Evolutionary conservation across 2,113 vertebrate genomes (phyloP), one percentile per base, ranked within the genome.

Genomic region (Sylvilagus bachmani): DNA sequence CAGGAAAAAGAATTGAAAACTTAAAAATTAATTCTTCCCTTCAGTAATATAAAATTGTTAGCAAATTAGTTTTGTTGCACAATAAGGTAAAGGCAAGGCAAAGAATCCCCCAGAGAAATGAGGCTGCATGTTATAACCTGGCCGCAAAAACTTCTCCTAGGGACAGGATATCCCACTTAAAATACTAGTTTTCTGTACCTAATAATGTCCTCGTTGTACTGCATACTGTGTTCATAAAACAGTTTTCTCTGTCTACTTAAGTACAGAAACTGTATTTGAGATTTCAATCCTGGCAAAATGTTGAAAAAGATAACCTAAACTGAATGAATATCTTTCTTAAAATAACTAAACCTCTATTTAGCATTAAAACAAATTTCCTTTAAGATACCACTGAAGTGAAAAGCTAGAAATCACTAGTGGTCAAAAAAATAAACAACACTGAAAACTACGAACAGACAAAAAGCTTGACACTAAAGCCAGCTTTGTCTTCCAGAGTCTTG

Each of bases 211-310:
- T 74, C 31, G 27, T 31, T 92, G n/a, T 38, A 66, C 16, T 38
- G 29, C 93, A 89, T n/a, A 2, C 0, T 38, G 33, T 74, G 3
- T 25, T 29, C 11, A 74, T 53, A 86, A 91, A 90, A 89, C 75
- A 7, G 8, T 87, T 84, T 17, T 94, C 44, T 61, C 51, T 3
- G 24, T 58, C 67, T 61, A 93, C 67, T 67, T 21, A 88, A 85
- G 33, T 21, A 44, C 1, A 44, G 74, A 73, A 53, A 90, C 17
- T 67, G 53, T 36, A 61, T 61, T 6, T n/a, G 10, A 16, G n/a
- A 92, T 81, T 87, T n/a, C 12, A 89, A 75, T 71, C 89, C 31
- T 75, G 25, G 31, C 27, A 89, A 89, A 92, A 90, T 53, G 49
- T 14, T 38, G 29, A 17, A 80, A 84, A 17, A 83, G 13, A 69